These are phyloP conservation scores for Polyodon spathula DNA, from an alignment of 2,113 vertebrate genomes.

Conservation along the genomic window DNA sequence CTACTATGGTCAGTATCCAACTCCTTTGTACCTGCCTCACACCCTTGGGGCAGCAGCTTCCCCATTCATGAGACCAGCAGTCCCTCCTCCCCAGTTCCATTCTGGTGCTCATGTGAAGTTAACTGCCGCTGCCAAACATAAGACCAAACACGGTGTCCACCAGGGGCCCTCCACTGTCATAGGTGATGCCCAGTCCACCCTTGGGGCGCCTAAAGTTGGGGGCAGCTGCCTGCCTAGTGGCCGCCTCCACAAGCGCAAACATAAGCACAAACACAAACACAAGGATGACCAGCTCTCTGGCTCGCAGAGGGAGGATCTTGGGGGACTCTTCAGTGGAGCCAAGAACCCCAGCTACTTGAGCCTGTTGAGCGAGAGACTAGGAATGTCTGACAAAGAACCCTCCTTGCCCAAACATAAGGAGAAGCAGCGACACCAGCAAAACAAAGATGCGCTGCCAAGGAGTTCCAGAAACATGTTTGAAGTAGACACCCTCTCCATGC, in stretches of 20 bases:
- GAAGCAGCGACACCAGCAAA: slow-evolving; percentile 71
- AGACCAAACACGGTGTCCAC: slow-evolving; percentile 68
- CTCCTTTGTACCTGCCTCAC: slow-evolving; percentile 89
- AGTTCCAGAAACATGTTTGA: slow-evolving; percentile 76
- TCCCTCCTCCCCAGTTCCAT: slow-evolving; percentile 91
- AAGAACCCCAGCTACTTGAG: slow-evolving; percentile 71
- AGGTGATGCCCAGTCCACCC: slow-evolving; percentile 61
- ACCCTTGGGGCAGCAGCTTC: slow-evolving; percentile 76
- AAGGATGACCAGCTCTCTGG: slow-evolving; percentile 83
- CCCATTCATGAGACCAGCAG: slow-evolving; percentile 89
- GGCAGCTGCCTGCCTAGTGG: slow-evolving; percentile 64
- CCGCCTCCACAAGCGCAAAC: slow-evolving; percentile 93
- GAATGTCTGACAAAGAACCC: slow-evolving; percentile 64
- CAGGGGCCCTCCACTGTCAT: slow-evolving; percentile 64
- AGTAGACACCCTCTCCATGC: slow-evolving; percentile 74
- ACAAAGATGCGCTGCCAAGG: slow-evolving; percentile 49
- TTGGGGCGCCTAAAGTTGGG: slow-evolving; percentile 62
- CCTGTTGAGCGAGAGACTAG: slow-evolving; percentile 65
- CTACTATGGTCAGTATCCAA: slow-evolving; percentile 89
- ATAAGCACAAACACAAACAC: slow-evolving; percentile 98
- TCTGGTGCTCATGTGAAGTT: slow-evolving; percentile 79
- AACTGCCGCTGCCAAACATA: slow-evolving; percentile 76
- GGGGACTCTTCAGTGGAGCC: slow-evolving; percentile 83
- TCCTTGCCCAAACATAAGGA: slow-evolving; percentile 77
- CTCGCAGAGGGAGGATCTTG: slow-evolving; percentile 74